phyloP scores from a whole-genome alignment of 2,888 invertebrate species.

The Chloroclysta siterata region DNA sequence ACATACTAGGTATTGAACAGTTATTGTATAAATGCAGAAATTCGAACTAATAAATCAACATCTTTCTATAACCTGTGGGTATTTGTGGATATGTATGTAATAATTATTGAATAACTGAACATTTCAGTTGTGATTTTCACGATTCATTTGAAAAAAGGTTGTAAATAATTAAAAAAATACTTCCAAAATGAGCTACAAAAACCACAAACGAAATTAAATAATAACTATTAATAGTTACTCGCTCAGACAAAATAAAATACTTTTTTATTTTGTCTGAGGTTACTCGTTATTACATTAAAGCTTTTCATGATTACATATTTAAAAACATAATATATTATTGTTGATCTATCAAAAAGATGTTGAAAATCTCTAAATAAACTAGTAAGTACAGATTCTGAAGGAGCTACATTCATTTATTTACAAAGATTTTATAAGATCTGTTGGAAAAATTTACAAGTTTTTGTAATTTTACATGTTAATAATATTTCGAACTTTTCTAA shows the following conservation, averaged over 20 bases:
- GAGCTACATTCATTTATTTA: background rate
- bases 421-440: background rate
- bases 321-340: background rate
- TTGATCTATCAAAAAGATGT: conserved; percentile 3
- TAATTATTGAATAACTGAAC: background rate
- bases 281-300: too few relatives aligned
- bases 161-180: background rate
- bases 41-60: background rate
- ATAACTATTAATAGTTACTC: background rate
- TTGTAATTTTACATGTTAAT: background rate
- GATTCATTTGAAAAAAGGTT: background rate
- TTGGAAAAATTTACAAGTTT: background rate
- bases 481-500: background rate
- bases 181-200: background rate
- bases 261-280: too few relatives aligned
- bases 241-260: too few relatives aligned
- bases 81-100: background rate
- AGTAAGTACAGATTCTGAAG: background rate
- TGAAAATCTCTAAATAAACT: conserved; percentile 4
- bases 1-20: too few relatives aligned
- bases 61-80: background rate
- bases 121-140: background rate
- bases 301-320: background rate
- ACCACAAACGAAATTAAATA: background rate
- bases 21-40: background rate